Evolutionary conservation across 2,113 vertebrate genomes (phyloP).

Genomic region (Macquaria australasica): DNA sequence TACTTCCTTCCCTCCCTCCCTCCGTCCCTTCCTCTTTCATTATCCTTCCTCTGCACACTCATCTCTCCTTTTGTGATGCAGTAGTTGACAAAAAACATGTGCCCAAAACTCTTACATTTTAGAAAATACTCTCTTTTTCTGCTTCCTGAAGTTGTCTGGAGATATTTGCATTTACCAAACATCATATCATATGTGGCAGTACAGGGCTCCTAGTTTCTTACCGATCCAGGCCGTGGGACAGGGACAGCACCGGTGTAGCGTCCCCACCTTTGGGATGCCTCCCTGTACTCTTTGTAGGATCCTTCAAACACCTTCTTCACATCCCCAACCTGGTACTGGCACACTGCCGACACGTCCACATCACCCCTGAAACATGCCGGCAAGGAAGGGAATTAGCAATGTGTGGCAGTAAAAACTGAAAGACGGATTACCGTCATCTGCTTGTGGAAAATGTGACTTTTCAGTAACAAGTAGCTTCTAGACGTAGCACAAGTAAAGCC

Average conservation of each 20-base stretch:
- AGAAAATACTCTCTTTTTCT: not conserved
- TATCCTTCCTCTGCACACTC: slow-evolving; percentile 18
- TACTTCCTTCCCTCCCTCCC: slow-evolving; percentile 16
- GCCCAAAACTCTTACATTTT: not conserved
- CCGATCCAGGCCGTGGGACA: slow-evolving; percentile 89
- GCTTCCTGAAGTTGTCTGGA: not conserved
- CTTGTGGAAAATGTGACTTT: slow-evolving; percentile 26
- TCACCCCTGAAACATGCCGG: slow-evolving; percentile 89
- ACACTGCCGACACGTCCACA: slow-evolving; percentile 92
- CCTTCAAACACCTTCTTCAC: slow-evolving; percentile 94
- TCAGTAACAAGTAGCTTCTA: not conserved
- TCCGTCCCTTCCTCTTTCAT: no score
- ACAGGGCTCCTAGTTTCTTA: slow-evolving; percentile 78
- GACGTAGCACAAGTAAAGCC: not conserved
- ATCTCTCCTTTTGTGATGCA: slow-evolving; percentile 5
- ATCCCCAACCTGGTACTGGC: slow-evolving; percentile 91
- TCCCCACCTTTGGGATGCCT: slow-evolving; percentile 92
- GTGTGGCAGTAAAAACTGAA: slow-evolving; percentile 33
- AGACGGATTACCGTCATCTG: slow-evolving; percentile 40
- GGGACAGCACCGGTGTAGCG: slow-evolving; percentile 89
- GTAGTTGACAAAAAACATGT: slow-evolving; percentile 10
- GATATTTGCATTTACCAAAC: slow-evolving; percentile 11
- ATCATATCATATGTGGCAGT: not conserved
- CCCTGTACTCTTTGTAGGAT: slow-evolving; percentile 93
- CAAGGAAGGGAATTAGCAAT: slow-evolving; percentile 39